A percentile compares a stretch with the other conserved stretches of the same genome.
These are phyloP conservation scores for Caradrina kadenii DNA, from an alignment of 2,888 invertebrate species.

Conservation along the genomic window DNA sequence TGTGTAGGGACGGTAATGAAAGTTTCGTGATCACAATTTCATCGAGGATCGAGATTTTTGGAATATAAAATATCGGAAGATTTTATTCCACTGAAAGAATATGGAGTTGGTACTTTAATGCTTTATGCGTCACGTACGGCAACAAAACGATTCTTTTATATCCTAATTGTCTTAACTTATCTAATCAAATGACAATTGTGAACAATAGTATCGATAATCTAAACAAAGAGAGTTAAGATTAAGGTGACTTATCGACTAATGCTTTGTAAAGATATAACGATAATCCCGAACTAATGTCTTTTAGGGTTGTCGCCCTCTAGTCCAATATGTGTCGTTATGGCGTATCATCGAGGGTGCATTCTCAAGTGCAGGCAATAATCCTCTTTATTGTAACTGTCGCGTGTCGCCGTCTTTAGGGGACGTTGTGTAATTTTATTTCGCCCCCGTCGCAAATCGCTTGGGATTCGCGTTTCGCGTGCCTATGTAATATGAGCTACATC, in stretches of 20 bases:
- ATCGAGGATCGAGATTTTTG: neutral
- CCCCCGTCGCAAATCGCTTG: slow-evolving; percentile 70
- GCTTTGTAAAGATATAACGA: slow-evolving; percentile 85
- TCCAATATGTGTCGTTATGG: slow-evolving; percentile 77
- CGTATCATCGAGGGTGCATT: slow-evolving; percentile 80
- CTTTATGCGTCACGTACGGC: slow-evolving; percentile 9
- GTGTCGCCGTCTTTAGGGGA: slow-evolving; percentile 76
- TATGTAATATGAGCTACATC: slow-evolving; percentile 72
- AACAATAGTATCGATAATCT: slow-evolving; percentile 59
- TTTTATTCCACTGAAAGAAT: neutral
- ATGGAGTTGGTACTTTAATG: slow-evolving; percentile 10
- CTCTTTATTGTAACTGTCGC: slow-evolving; percentile 82
- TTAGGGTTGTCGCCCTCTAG: slow-evolving; percentile 81
- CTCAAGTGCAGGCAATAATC: slow-evolving; percentile 86
- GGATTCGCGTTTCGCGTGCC: slow-evolving; percentile 72
- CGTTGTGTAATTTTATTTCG: slow-evolving; percentile 83
- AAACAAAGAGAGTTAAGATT: slow-evolving; percentile 81
- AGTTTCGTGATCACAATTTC: slow-evolving; percentile 25
- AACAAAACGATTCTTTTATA: slow-evolving; percentile 33
- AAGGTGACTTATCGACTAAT: slow-evolving; percentile 83
- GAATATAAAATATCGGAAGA: slow-evolving; percentile 8
- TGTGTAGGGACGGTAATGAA: slow-evolving; percentile 36
- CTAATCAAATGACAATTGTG: slow-evolving; percentile 56
- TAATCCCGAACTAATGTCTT: slow-evolving; percentile 83
- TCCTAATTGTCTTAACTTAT: slow-evolving; percentile 43